Conservation (phyloP, 2,888 invertebrate species). For the Ptycholaimellus sp. region DNA sequence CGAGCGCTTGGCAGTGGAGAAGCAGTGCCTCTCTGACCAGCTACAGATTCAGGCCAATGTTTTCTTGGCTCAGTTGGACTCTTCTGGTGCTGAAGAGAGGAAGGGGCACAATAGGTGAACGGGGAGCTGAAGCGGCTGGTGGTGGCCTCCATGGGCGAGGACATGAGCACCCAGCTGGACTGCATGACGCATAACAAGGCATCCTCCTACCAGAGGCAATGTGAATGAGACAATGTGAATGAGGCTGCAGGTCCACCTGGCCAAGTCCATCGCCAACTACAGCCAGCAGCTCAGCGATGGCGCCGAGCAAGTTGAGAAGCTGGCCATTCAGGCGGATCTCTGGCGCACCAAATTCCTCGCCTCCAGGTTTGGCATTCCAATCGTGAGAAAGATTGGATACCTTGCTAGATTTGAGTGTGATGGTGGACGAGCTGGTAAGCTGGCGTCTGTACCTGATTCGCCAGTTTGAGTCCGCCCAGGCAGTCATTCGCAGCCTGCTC, state of each 20-base stretch:
- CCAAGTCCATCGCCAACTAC: slow-evolving; percentile 56
- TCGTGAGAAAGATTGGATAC: not conserved
- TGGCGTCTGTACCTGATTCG: slow-evolving; percentile 56
- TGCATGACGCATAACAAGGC: slow-evolving; percentile 64
- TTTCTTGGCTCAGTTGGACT: slow-evolving; percentile 4
- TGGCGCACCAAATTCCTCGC: slow-evolving; percentile 89
- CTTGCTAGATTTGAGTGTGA: slow-evolving; percentile 39
- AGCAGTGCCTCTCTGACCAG: too few species aligned
- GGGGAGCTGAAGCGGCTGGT: slow-evolving; percentile 68
- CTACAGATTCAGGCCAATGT: too few species aligned
- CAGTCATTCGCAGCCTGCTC: too few species aligned
- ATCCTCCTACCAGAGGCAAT: too few species aligned
- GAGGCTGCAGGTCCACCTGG: slow-evolving; percentile 44
- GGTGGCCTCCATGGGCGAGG: slow-evolving; percentile 81
- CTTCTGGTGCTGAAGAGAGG: too few species aligned
- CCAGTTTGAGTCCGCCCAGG: slow-evolving; percentile 44
- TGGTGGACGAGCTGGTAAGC: slow-evolving; percentile 68
- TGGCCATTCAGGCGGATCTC: slow-evolving; percentile 77
- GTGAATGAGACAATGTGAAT: too few species aligned
- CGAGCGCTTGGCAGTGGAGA: too few species aligned
- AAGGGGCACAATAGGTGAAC: too few species aligned
- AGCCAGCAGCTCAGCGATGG: slow-evolving; percentile 47
- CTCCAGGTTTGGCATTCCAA: slow-evolving; percentile 40
- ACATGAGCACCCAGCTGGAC: slow-evolving; percentile 64
- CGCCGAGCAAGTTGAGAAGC: slow-evolving; percentile 72